Evolutionary conservation across 2,797 vertebrate genomes (phyloP), one percentile per base, ranked within the genome.

Genomic region (Gastrophryne carolinensis): DNA sequence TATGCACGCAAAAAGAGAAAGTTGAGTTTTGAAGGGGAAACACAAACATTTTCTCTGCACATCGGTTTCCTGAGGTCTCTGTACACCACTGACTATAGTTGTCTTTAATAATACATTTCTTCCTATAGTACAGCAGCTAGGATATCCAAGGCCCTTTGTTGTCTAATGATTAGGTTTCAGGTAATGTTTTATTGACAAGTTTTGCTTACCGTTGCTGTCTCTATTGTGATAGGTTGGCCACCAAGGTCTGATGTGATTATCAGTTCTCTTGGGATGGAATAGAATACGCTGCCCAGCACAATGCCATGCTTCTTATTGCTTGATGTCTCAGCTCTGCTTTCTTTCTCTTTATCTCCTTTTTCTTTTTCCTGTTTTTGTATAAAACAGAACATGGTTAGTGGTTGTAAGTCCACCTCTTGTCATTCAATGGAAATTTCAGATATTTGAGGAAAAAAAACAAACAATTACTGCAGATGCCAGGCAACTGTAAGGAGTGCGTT

Each of bases 121-220:
- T 61, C 65, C 68, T 75, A 62, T 0, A 0, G 4, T 17, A n/a
- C 1, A 2, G 53, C 26, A 8, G 80, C 72, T 81, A 53, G 56
- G 44, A 78, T 80, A 83, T 73, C 81, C 15, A 11, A 1, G 58
- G 0, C 57, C 53, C 63, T 37, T 81, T 82, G 80, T 83, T 80
- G 24, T 29, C 58, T 29, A 6, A 10, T 69, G 84, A 72, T 90
- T 71, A 34, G 0, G 1, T 92, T 89, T 83, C 88, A 12, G 76
- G 79, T 84, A 79, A 81, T 85, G 30, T 41, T 81, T 87, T 85
- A 86, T 85, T 84, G 81, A 87, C 72, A 84, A 82, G 82, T 37
- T 79, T 3, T 58, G 81, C 92, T 92, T 86, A 96, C 95, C 80
- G 5, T 73, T 0, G 89, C 92, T 74, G 90, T 84, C 64, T 90